Evolutionary conservation across 2,888 invertebrate genomes (phyloP).

Genomic region (Heliconius cydno): DNA sequence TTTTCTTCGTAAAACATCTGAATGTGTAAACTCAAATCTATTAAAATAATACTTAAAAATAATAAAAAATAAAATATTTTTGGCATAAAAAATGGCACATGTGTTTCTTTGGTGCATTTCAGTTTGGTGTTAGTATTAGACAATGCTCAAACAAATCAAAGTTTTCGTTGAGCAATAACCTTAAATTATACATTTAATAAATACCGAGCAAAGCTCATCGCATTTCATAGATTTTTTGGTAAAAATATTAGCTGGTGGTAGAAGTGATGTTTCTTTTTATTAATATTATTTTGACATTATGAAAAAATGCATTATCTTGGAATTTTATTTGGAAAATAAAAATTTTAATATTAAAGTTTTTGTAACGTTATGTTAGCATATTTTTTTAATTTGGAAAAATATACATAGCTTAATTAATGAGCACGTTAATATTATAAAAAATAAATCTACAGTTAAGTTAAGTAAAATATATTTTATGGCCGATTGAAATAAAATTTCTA

Average conservation of each 20-base stretch:
- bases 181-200: slow-evolving; percentile 66
- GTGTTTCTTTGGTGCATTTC: slow-evolving; percentile 57
- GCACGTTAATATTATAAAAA: slow-evolving; percentile 4
- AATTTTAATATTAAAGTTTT: too few relatives aligned
- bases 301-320: neutral
- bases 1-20: neutral
- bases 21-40: slow-evolving; percentile 24
- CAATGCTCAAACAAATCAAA: slow-evolving; percentile 51
- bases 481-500: slow-evolving; percentile 18
- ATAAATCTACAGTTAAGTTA: slow-evolving; percentile 9
- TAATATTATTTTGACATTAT: neutral
- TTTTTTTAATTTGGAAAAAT: neutral
- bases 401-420: slow-evolving; percentile 1
- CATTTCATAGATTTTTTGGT: neutral
- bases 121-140: slow-evolving; percentile 61
- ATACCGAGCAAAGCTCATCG: slow-evolving; percentile 64
- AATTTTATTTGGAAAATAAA: neutral
- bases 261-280: neutral
- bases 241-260: neutral
- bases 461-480: slow-evolving; percentile 5
- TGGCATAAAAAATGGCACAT: slow-evolving; percentile 61
- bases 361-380: neutral
- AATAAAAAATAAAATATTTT: slow-evolving; percentile 47
- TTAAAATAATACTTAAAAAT: slow-evolving; percentile 45
- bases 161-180: slow-evolving; percentile 73